phyloP scores from a whole-genome alignment of 2,888 invertebrate genomes.

The Apoda limacodes region DNA sequence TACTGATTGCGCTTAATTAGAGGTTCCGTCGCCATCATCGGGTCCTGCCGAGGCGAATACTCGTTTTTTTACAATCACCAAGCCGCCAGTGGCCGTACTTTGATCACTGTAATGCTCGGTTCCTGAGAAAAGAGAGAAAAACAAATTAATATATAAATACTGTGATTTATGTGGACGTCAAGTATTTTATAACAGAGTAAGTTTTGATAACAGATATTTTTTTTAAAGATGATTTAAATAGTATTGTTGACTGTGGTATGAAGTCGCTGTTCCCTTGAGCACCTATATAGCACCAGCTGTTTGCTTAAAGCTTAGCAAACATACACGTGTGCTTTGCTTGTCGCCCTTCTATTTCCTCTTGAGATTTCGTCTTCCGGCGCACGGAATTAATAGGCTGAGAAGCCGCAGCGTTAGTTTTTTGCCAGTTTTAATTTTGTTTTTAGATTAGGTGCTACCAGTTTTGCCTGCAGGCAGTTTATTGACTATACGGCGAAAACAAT shows the following conservation, averaged over 20 bases:
- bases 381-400: constrained; percentile 56
- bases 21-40: constrained; percentile 57
- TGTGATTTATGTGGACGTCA: neutral
- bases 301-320: constrained; percentile 60
- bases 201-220: neutral
- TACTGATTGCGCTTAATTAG: constrained; percentile 69
- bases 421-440: constrained; percentile 37
- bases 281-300: constrained; percentile 51
- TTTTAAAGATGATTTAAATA: neutral
- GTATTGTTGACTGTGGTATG: constrained; percentile 16
- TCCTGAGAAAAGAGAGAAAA: constrained; percentile 51
- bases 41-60: constrained; percentile 50
- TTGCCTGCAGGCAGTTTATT: constrained; percentile 27
- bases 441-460: constrained; percentile 40
- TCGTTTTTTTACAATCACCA: constrained; percentile 64
- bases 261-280: constrained; percentile 21
- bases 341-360: constrained; percentile 63
- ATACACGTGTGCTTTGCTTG: constrained; percentile 62
- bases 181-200: neutral
- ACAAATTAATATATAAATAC: constrained; percentile 6
- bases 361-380: constrained; percentile 67
- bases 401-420: constrained; percentile 44
- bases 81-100: constrained; percentile 61
- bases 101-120: constrained; percentile 58
- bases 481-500: constrained; percentile 40